phyloP scores from a whole-genome alignment of 2,888 invertebrate genomes.

The Unio delphinus region DNA sequence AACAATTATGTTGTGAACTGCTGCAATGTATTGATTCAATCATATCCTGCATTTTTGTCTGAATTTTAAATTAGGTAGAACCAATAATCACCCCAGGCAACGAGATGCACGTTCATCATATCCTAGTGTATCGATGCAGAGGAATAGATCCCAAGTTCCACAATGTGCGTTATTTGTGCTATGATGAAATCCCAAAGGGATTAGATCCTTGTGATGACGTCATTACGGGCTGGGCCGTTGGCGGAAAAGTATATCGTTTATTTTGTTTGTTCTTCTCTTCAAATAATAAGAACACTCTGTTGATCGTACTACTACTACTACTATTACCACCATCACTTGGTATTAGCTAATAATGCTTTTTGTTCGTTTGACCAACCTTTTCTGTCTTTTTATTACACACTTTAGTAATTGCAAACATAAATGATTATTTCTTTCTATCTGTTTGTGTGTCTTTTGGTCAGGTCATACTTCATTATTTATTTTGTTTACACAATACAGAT shows the following conservation, averaged over 20 bases:
- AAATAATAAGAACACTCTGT: too few relatives aligned
- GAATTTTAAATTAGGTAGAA: slow-evolving; percentile 76
- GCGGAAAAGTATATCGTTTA: slow-evolving; percentile 25
- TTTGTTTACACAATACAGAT: too few relatives aligned
- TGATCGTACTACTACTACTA: too few relatives aligned
- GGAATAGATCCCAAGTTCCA: slow-evolving; percentile 7
- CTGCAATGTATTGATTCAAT: slow-evolving; percentile 8
- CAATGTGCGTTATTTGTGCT: slow-evolving; percentile 14
- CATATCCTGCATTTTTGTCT: too few relatives aligned
- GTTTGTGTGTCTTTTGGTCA: too few relatives aligned
- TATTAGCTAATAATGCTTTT: too few relatives aligned
- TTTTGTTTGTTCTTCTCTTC: neutral
- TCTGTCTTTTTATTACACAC: too few relatives aligned
- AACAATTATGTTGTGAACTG: neutral
- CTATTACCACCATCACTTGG: too few relatives aligned
- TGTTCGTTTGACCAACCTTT: too few relatives aligned
- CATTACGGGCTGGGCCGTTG: slow-evolving; percentile 31
- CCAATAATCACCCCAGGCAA: slow-evolving; percentile 78
- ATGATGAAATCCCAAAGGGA: slow-evolving; percentile 12
- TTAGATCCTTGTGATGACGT: slow-evolving; percentile 12
- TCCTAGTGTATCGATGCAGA: slow-evolving; percentile 87
- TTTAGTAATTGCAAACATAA: too few relatives aligned
- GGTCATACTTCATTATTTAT: too few relatives aligned
- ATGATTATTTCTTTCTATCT: too few relatives aligned
- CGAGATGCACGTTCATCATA: slow-evolving; percentile 84